phyloP scores from a whole-genome alignment of 2,113 vertebrate genomes.

The Ivindomyrus marchei region DNA sequence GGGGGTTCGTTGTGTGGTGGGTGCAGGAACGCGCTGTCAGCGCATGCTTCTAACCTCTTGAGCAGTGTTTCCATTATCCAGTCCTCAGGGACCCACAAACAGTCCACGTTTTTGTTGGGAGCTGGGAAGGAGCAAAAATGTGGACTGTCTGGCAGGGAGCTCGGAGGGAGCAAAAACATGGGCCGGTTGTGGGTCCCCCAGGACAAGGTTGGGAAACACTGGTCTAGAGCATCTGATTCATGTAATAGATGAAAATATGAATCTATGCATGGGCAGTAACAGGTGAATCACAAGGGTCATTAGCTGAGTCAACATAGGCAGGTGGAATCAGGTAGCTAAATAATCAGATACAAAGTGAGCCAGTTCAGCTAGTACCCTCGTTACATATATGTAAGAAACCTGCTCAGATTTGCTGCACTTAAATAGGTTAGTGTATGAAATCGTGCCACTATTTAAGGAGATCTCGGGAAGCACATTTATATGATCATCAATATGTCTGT shows the following conservation, averaged over 20 bases:
- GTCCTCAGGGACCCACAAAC: background rate
- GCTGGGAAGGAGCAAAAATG: too few species aligned
- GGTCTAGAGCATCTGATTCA: background rate
- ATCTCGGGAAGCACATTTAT: background rate
- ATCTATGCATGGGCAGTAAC: background rate
- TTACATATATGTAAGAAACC: background rate
- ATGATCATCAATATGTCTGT: background rate
- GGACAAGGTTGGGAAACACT: background rate
- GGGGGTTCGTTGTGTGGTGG: too few species aligned
- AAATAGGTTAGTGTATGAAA: background rate
- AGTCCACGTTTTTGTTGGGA: too few species aligned
- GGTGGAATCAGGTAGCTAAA: background rate
- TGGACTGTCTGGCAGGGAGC: too few species aligned
- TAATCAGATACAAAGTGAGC: background rate
- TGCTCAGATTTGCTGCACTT: background rate
- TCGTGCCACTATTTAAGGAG: background rate
- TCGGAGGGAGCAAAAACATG: too few species aligned
- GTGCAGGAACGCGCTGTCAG: too few species aligned
- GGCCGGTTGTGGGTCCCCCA: too few species aligned
- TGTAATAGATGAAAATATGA: background rate
- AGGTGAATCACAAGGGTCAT: background rate
- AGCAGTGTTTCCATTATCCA: background rate
- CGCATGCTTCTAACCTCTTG: too few species aligned
- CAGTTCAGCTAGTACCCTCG: background rate
- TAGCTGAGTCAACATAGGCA: background rate